Percentiles rank a stretch among this genome's conserved stretches.
phyloP scores from a whole-genome alignment of 2,888 invertebrate species.

The Drosophila meridiana region DNA sequence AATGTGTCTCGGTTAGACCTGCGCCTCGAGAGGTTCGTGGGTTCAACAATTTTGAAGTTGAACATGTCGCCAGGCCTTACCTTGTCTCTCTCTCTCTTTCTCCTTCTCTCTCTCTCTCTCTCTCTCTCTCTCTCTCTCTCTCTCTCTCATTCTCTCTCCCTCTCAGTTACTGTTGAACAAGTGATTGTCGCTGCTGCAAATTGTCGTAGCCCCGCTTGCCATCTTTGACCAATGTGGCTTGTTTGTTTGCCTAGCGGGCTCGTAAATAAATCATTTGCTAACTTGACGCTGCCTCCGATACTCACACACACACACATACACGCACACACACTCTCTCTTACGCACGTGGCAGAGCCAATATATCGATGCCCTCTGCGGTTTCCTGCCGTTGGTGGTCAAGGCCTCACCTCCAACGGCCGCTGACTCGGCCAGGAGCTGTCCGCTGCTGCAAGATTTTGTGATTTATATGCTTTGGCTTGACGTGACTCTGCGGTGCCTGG shows the following conservation, averaged over 20 bases:
- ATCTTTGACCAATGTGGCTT: conserved; percentile 56
- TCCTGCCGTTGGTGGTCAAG: conserved; percentile 60
- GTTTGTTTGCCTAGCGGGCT: conserved; percentile 75
- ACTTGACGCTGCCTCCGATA: conserved; percentile 69
- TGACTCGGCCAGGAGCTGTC: conserved; percentile 57
- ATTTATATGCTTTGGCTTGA: conserved; percentile 76
- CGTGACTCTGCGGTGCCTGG: conserved; percentile 51
- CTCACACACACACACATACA: conserved; percentile 11
- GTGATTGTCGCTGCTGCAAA: conserved; percentile 62
- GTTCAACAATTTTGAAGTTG: conserved; percentile 74
- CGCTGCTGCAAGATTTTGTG: conserved; percentile 74
- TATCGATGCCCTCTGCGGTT: conserved; percentile 36
- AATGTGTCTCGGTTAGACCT: conserved; percentile 48
- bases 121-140: not conserved
- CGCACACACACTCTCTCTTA: conserved; percentile 1
- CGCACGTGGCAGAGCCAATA: conserved; percentile 17
- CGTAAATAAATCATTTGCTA: conserved; percentile 80
- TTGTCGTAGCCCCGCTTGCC: conserved; percentile 45
- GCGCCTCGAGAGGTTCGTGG: conserved; percentile 45
- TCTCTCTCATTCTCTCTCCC: not conserved
- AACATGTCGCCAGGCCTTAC: not conserved
- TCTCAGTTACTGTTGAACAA: conserved; percentile 54
- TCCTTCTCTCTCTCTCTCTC: not conserved
- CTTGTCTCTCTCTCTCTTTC: not conserved
- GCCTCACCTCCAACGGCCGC: conserved; percentile 64